phyloP scores from a whole-genome alignment of 2,797 vertebrate genomes.

The Lagodon rhomboides region DNA sequence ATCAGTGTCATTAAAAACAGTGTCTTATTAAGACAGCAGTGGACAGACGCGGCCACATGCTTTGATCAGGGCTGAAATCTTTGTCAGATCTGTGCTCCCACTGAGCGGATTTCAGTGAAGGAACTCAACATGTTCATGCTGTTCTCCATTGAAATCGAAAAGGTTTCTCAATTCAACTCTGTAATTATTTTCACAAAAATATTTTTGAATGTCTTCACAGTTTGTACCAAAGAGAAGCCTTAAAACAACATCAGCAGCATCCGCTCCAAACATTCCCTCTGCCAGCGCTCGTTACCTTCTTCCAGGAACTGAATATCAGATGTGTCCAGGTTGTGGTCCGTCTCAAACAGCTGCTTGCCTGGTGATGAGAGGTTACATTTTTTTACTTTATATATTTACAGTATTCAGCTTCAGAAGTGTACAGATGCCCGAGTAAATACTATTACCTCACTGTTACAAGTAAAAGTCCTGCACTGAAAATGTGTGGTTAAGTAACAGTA shows the following conservation, averaged over 20 bases:
- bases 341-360: conserved; percentile 99
- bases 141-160: neutral
- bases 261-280: neutral
- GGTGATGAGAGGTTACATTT: conserved; percentile 31
- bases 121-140: neutral
- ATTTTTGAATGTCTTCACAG: neutral
- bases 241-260: neutral
- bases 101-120: neutral
- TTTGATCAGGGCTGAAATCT: neutral
- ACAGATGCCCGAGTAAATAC: neutral
- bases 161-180: neutral
- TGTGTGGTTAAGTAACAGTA: no score
- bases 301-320: conserved; percentile 99
- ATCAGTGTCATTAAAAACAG: neutral
- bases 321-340: conserved; percentile 97
- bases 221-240: neutral
- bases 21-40: neutral
- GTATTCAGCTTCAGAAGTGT: neutral
- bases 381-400: neutral
- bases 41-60: neutral
- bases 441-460: neutral
- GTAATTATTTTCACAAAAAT: neutral
- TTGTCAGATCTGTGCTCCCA: neutral
- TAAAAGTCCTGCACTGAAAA: no score
- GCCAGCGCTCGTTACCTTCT: conserved; percentile 86